Evolutionary conservation across 2,797 vertebrate genomes (phyloP), one percentile per base, ranked within the genome.

Genomic region (Sphenopsis melanotis): DNA sequence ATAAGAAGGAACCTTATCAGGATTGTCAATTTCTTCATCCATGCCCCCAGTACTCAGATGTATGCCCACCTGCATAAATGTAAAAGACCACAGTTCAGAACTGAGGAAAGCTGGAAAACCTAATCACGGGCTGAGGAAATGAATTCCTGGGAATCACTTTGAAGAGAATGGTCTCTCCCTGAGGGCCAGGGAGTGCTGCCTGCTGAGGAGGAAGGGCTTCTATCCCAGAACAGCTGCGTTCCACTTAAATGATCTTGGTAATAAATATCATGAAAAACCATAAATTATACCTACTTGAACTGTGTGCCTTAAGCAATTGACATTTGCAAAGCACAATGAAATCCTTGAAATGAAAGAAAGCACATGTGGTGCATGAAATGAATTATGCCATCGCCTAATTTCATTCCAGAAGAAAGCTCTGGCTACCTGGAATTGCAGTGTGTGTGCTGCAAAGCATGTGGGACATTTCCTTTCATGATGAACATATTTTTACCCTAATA

Each of bases 81-180:
- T 37, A 59, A 74, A 91, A 70, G 30, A 52, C 24, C 11, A 13
- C 27, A 56, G n/a, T 52, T 83, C 71, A 56, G 44, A 91, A 71
- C 19, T 0, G 0, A 71, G 36, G 49, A 93, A 87, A 71, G 34
- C 37, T 91, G 44, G 64, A 85, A 94, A 94, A 87, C 19, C 57
- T 80, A 47, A 69, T 75, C 65, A 85, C 30, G 81, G 53, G 46
- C 61, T 64, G 32, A 92, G 90, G 93, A 96, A 94, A 95, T 87
- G n/a, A 95, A 95, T 96, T 92, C 92, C 92, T 87, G 68, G 68
- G 81, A 97, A 89, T 80, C 75, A 87, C 84, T 97, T 89, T 95
- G 87, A 93, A 94, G 84, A 87, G 61, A 82, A 77, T 78, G 76
- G 56, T 92, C 42, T 90, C 56, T 85, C 93, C 94, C 92, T 0